phyloP scores from a whole-genome alignment of 2,113 vertebrate genomes.

The Bubo scandiacus region DNA sequence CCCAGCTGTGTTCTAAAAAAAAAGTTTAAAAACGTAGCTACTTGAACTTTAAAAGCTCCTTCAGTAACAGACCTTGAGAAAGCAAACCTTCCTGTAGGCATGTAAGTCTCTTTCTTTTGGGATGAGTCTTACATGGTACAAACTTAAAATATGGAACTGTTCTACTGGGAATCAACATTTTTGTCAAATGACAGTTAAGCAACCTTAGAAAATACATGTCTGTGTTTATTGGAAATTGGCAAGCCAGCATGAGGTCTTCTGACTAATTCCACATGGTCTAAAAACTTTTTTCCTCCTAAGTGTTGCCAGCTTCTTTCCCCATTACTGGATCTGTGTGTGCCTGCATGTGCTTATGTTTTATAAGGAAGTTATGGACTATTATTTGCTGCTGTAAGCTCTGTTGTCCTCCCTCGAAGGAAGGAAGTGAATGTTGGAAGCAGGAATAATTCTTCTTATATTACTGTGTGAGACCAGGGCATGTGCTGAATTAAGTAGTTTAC shows the following conservation, averaged over 20 bases:
- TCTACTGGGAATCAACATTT: neutral
- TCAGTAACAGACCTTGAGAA: neutral
- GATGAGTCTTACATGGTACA: neutral
- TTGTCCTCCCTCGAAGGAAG: too few species aligned
- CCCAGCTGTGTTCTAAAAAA: neutral
- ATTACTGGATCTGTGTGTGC: neutral
- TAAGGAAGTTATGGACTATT: neutral
- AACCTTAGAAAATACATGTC: neutral
- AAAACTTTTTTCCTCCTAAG: neutral
- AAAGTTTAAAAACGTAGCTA: neutral
- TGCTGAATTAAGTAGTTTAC: slow-evolving; percentile 7
- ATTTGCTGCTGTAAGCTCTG: neutral
- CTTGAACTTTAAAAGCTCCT: neutral
- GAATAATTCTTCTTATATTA: neutral
- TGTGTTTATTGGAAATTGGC: neutral
- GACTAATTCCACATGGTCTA: neutral
- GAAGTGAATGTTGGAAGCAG: neutral
- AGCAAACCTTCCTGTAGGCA: neutral
- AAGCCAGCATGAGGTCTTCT: neutral
- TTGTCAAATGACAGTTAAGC: neutral
- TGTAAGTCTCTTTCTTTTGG: neutral
- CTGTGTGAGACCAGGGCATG: neutral
- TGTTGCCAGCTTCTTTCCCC: neutral
- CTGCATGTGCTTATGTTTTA: neutral
- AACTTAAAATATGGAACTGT: neutral